Base-by-base conservation (phyloP, 2,113 vertebrate species). In the Sterrhoptilus dennistouni region DNA sequence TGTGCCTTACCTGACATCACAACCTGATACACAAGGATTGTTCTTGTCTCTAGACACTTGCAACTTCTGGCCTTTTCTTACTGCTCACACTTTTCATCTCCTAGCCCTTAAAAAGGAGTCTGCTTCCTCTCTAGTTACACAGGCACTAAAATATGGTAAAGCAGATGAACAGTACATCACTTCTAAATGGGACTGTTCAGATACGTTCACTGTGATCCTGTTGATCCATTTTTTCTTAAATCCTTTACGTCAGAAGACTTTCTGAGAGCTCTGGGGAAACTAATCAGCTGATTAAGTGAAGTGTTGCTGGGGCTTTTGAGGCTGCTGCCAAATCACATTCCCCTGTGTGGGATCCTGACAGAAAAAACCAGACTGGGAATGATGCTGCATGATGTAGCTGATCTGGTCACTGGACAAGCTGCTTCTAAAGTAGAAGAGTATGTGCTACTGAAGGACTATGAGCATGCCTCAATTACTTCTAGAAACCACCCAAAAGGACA, bases 391-490 rank as follows among this genome's bases (percentile, higher is more conserved):
- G 61, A 63, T 11, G 24, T 9, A 75, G 66, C 13, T 12, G 1
- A 4, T n/a, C n/a, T 47, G 53, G n/a, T 21, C 15, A 11, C 0
- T 5, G 29, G 20, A 65, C 24, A 76, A 77, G 8, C 31, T 71
- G 36, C 63, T 83, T 74, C 40, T 61, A 36, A 53, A 8, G 4
- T 6, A 27, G 33, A 74, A 61, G 20, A 35, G 8, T n/a, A 44
- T 0, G 0, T 56, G 11, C n/a, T n/a, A 18, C 56, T 1, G 10
- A 50, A 57, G 22, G 23, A 33, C 29, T 29, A 40, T 5, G 22
- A 52, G 12, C 0, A 0, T 36, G 45, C 16, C 50, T 38, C 25
- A 11, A 2, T 35, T 70, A 4, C 28, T 76, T 52, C 54, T 18
- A 47, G 52, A 57, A 85, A 47, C 31, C 29, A 9, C 33, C 40